Conservation (phyloP, 2,113 vertebrate genomes). For the Micronycteris hirsuta region DNA sequence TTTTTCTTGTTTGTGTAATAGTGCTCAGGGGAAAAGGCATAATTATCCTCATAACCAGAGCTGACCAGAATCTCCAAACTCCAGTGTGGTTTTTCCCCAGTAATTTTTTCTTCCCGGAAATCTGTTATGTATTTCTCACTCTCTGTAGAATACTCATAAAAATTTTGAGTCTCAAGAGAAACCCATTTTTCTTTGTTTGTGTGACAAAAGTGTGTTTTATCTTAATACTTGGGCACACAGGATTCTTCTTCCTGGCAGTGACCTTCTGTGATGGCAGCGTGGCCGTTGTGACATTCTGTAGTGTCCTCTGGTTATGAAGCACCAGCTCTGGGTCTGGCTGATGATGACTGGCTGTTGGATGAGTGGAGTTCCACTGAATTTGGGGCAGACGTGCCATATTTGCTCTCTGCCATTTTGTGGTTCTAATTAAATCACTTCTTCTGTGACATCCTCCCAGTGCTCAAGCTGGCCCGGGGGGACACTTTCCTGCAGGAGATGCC, state of each 20-base stretch:
- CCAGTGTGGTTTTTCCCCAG: neutral
- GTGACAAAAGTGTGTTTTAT: slow-evolving; percentile 32
- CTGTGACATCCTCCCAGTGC: neutral
- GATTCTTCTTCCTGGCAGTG: slow-evolving; percentile 16
- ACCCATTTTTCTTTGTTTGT: neutral
- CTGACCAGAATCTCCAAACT: neutral
- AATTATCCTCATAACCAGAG: neutral
- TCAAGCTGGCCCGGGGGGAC: neutral
- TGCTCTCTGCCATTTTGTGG: slow-evolving; percentile 13
- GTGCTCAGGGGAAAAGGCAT: neutral
- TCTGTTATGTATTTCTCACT: neutral
- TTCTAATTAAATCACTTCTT: slow-evolving; percentile 22
- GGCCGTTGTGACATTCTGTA: slow-evolving; percentile 23
- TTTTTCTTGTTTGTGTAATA: neutral
- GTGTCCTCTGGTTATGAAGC: neutral
- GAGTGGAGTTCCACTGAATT: neutral
- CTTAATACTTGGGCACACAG: neutral
- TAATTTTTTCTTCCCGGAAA: slow-evolving; percentile 34
- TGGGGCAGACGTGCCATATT: neutral
- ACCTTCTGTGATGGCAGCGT: slow-evolving; percentile 48
- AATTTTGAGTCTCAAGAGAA: neutral
- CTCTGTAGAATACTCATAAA: neutral
- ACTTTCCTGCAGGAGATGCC: neutral
- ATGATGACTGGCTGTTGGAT: neutral
- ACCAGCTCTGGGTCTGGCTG: neutral